phyloP scores from a whole-genome alignment of 2,888 invertebrate genomes.

The Chloroclystis v-ata region DNA sequence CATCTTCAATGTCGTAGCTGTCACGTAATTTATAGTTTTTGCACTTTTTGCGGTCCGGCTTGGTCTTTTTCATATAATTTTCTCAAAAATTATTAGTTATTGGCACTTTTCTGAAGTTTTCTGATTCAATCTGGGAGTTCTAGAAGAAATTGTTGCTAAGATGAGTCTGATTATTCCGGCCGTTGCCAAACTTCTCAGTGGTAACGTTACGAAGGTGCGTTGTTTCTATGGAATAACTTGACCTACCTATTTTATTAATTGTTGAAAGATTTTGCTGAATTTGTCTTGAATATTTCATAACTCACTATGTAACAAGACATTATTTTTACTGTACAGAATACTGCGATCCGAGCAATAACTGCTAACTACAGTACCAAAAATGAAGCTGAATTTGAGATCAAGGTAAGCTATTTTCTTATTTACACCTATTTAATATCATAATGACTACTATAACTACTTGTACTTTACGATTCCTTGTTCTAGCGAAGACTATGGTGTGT shows the following conservation, averaged over 20 bases:
- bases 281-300: not conserved
- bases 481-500: not conserved
- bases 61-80: not conserved
- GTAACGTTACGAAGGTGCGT: conserved; percentile 55
- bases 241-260: too few relatives aligned
- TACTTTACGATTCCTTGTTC: too few relatives aligned
- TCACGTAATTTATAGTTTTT: conserved; percentile 1
- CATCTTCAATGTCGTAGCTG: conserved; percentile 6
- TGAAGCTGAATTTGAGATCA: conserved; percentile 80
- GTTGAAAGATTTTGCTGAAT: not conserved
- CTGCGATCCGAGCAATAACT: conserved; percentile 48
- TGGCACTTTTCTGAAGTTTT: conserved; percentile 30
- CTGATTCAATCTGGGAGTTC: conserved; percentile 58
- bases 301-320: not conserved
- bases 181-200: conserved; percentile 55
- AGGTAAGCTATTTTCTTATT: conserved; percentile 54
- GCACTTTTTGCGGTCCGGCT: not conserved
- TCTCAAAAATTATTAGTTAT: not conserved
- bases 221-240: not conserved
- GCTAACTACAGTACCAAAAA: conserved; percentile 73
- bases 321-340: conserved; percentile 53
- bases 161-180: conserved; percentile 68
- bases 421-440: not conserved
- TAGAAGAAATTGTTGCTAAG: conserved; percentile 25
- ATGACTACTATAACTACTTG: not conserved